Conservation (phyloP, 2,888 invertebrate genomes). For the Liposcelis brunnea region DNA sequence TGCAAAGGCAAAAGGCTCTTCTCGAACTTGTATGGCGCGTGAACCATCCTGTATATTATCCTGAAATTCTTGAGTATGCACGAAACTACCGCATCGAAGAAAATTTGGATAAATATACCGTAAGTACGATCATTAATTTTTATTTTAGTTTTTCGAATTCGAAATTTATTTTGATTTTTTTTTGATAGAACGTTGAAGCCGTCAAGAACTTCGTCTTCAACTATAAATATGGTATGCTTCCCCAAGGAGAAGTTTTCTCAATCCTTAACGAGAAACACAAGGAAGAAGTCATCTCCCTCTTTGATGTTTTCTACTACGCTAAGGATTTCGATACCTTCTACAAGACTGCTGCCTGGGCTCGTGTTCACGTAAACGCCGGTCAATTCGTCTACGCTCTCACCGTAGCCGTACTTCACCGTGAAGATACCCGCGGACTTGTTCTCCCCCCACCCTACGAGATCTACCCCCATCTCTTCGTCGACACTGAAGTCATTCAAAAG, state of each 20-base stretch:
- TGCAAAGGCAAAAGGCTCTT: conserved; percentile 14
- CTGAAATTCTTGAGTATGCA: conserved; percentile 36
- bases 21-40: conserved; percentile 22
- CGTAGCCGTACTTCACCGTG: conserved; percentile 34
- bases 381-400: conserved; percentile 38
- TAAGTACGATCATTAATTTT: conserved; percentile 8
- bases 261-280: conserved; percentile 39
- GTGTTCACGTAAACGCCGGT: conserved; percentile 35
- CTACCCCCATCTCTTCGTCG: conserved; percentile 26
- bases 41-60: conserved; percentile 39
- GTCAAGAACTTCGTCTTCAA: conserved; percentile 37
- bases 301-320: conserved; percentile 48
- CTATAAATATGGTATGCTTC: conserved; percentile 37
- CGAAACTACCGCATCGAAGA: conserved; percentile 38
- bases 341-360: conserved; percentile 35
- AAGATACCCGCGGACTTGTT: conserved; percentile 32
- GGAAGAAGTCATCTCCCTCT: conserved; percentile 43
- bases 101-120: conserved; percentile 37
- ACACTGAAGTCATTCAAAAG: conserved; percentile 20
- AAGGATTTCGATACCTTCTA: conserved; percentile 53
- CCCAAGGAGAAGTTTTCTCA: conserved; percentile 41
- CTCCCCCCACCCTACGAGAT: conserved; percentile 40
- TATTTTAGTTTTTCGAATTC: too few relatives aligned
- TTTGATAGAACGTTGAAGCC: conserved; percentile 33
- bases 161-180: not conserved